A percentile compares a stretch with the other conserved stretches of the same genome.
phyloP scores from a whole-genome alignment of 2,797 vertebrate species.

The Momotus momota region DNA sequence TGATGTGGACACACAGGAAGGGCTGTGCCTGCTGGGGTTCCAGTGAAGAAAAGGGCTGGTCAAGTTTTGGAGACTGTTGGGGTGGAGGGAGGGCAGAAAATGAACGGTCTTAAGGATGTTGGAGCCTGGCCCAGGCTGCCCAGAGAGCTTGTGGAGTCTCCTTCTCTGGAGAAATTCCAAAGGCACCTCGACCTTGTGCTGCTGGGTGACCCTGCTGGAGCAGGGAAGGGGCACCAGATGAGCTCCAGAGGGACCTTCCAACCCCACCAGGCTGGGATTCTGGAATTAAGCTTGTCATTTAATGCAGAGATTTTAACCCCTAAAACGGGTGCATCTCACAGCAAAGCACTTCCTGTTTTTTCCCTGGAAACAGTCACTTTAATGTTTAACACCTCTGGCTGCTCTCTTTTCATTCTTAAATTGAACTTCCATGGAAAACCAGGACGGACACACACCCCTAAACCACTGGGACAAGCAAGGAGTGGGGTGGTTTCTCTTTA shows the following conservation, averaged over 20 bases:
- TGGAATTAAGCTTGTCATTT: not conserved
- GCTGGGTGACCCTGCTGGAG: not conserved
- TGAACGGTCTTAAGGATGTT: too few species aligned
- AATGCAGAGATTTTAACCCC: not conserved
- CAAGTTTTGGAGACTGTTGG: not conserved
- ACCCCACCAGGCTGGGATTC: too few species aligned
- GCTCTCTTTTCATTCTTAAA: not conserved
- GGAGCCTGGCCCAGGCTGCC: too few species aligned
- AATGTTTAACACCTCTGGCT: not conserved
- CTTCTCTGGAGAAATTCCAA: too few species aligned
- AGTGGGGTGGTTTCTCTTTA: not conserved
- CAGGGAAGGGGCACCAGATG: too few species aligned
- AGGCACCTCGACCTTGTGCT: too few species aligned
- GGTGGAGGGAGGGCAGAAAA: not conserved
- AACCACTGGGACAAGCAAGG: not conserved
- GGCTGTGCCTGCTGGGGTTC: not conserved
- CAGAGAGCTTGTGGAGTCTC: too few species aligned
- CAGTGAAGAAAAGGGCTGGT: too few species aligned
- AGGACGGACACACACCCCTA: not conserved
- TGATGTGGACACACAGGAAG: fast-evolving
- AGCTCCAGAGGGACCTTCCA: too few species aligned
- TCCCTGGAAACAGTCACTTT: not conserved
- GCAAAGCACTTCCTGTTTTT: not conserved
- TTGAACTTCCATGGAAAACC: not conserved
- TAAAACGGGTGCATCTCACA: not conserved